Evolutionary conservation across 2,797 vertebrate genomes (phyloP).

Genomic region (Galaxias olidus): DNA sequence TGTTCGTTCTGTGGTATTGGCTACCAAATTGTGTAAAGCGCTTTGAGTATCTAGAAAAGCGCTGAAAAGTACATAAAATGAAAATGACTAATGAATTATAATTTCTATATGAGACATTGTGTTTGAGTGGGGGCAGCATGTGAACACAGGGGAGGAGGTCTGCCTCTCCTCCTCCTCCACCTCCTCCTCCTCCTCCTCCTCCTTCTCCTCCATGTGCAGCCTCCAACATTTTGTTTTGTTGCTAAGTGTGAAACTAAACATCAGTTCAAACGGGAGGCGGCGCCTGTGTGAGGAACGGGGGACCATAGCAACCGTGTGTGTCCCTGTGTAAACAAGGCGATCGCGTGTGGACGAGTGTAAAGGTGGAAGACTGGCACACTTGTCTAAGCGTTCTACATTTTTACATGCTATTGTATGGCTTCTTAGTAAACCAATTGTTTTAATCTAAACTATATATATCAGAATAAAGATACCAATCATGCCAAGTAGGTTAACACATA

Average conservation of each 20-base stretch:
- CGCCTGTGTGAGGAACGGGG: constrained; percentile 36
- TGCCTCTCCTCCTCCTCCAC: constrained; percentile 9
- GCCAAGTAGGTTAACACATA: too few species aligned
- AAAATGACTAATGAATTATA: too few species aligned
- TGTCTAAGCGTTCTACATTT: too few species aligned
- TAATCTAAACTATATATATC: too few species aligned
- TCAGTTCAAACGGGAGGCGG: constrained; percentile 65
- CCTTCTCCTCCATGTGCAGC: constrained; percentile 36
- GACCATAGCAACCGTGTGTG: neutral
- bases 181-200: constrained; percentile 33
- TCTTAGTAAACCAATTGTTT: too few species aligned
- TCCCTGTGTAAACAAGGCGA: constrained; percentile 24
- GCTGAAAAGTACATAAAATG: too few species aligned
- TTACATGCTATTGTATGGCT: too few species aligned
- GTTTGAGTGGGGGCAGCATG: constrained; percentile 5
- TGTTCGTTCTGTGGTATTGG: too few species aligned
- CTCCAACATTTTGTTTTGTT: constrained; percentile 71
- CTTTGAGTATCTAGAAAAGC: too few species aligned
- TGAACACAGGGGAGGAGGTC: constrained; percentile 15
- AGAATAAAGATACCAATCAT: too few species aligned
- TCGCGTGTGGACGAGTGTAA: constrained; percentile 26
- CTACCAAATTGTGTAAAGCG: too few species aligned
- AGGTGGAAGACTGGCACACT: too few species aligned
- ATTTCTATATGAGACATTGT: constrained; percentile 6
- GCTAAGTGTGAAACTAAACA: constrained; percentile 69